Evolutionary conservation across 2,888 invertebrate genomes (phyloP), one percentile per base, ranked within the genome.

Genomic region (Lepeophtheirus nordmannii): DNA sequence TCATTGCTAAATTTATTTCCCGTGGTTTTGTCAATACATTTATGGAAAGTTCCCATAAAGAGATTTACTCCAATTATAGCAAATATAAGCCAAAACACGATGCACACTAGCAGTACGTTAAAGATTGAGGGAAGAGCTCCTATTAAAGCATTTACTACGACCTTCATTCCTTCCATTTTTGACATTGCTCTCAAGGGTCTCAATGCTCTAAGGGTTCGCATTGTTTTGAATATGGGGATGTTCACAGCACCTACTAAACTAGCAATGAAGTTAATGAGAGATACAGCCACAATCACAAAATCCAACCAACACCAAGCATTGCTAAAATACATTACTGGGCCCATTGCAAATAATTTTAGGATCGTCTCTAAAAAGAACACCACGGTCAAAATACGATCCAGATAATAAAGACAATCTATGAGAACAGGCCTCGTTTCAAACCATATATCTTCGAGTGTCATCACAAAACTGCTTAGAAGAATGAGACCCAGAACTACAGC

Each of bases 221-320:
- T 92, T 76, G 94, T 93, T 86, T 93, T 93, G 85, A 96, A 93
- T 80, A 94, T 92, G 83, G 92, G 90, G 82, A 96, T 92, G 81
- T 92, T 90, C 78, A 90, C 91, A 78, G 89, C 89, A 80, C 91
- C 91, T 81, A 85, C 85, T 80, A 91, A 83, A 80, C 89, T 89
- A 80, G 91, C 91, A 80, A 90, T 86, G 83, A 91, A 90, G 85
- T 92, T 91, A 82, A 91, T 89, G 82, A 91, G 85, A 79, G 91
- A 69, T 60, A 76, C 78, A 67, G 73, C 71, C 17, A 78, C 78
- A 68, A 79, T 79, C 67, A 76, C 72, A 70, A 79, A 78, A 71
- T 79, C 79, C n/a, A 79, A 72, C 78, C 78, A 78, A 71, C 78
- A 78, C 78, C 78, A 79, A 17, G 77, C 76, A 69, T 78, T 77